Evolutionary conservation across 2,797 vertebrate species (phyloP).

Genomic region (Anomalospiza imberbis): DNA sequence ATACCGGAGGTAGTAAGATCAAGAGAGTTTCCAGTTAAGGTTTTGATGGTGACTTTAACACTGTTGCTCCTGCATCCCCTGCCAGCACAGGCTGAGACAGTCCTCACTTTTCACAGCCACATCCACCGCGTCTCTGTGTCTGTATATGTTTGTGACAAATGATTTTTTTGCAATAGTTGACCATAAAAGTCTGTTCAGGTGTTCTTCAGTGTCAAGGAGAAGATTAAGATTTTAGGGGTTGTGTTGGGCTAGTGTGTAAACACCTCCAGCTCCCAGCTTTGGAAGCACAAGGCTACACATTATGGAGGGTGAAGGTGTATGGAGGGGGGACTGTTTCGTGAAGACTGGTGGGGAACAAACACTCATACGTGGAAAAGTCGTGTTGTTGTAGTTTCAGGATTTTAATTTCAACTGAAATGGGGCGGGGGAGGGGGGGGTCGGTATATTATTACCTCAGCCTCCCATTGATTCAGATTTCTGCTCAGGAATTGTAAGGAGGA

Average conservation of each 20-base stretch:
- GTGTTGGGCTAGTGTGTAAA: rapidly evolving
- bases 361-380: rapidly evolving
- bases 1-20: not conserved
- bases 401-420: not conserved
- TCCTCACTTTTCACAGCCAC: rapidly evolving
- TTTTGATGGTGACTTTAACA: not conserved
- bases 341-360: rapidly evolving
- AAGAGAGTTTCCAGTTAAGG: not conserved
- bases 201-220: not conserved
- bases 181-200: rapidly evolving
- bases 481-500: not conserved
- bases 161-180: not conserved
- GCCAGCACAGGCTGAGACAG: not conserved
- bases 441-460: not conserved
- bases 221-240: not conserved
- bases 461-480: not conserved
- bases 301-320: not conserved
- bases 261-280: not conserved
- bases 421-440: rapidly evolving
- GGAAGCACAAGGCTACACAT: not conserved
- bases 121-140: rapidly evolving
- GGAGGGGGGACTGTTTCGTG: rapidly evolving
- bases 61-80: not conserved
- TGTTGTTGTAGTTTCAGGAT: not conserved
- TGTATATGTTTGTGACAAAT: rapidly evolving